Evolutionary conservation across 2,888 invertebrate species (phyloP), one percentile per base, ranked within the genome.

Genomic region (Catocala fraxini): DNA sequence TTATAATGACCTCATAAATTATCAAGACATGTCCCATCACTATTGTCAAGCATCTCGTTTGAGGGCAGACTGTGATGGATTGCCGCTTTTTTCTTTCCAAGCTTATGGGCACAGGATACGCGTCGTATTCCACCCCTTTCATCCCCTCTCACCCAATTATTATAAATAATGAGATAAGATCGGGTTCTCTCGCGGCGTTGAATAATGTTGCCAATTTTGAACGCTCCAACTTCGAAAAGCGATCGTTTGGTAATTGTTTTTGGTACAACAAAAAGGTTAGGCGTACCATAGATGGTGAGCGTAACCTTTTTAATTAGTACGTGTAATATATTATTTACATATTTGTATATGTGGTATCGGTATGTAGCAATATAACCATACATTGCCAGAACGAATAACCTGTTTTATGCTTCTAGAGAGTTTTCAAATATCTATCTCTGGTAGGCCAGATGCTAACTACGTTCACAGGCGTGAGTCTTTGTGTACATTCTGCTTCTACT

Each of bases 161-260:
- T 88, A 80, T 89, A 87, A 90, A 89, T 91, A 90, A 90, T 87
- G 89, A 86, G 85, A 80, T 73, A 74, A 81, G 78, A 86, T 90
- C 89, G 77, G 79, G 82, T 90, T 88, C 69, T 83, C 69, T 63
- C 77, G 75, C 75, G 70, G 65, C 69, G 70, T 70, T 79, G 81
- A 84, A 79, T 78, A 71, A 81, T 82, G 77, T 68, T 64, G 65
- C 65, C 76, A 74, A 79, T 78, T 77, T 77, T 63, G 56, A 62
- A 52, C 43, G 63, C 56, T 15, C 58, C 53, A 41, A 55, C 43
- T 77, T 68, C 57, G 51, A 65, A 63, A 59, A 33, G 47, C 13
- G 34, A 46, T 43, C 39, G 46, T 13, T 42, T 10, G 34, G 25
- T 74, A 41, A 55, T 63, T 76, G 52, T 65, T 69, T 63, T 56